A percentile compares a stretch with the other conserved stretches of the same genome.
Conservation (phyloP, 1,140 invertebrate genomes). For the Panulirus ornatus region DNA sequence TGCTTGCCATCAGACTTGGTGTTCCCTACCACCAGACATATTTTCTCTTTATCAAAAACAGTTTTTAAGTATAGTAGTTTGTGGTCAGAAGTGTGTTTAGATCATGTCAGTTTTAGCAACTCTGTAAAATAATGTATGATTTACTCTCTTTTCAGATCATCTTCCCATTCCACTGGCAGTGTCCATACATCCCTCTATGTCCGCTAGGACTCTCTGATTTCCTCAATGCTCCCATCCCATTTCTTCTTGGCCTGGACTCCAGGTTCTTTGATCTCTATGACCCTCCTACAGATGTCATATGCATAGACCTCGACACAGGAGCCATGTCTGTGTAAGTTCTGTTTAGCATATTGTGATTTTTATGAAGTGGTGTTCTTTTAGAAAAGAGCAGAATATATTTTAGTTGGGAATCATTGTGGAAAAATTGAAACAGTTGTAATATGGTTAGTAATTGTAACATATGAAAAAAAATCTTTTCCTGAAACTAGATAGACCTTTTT, state of each 20-base stretch:
- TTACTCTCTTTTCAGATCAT: conserved; percentile 83
- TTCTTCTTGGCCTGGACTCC: conserved; percentile 97
- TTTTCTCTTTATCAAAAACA: no score
- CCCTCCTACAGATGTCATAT: conserved; percentile 96
- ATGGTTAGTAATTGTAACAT: no score
- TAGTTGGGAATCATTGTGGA: no score
- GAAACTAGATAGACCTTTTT: no score
- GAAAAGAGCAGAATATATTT: background rate
- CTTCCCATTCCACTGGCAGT: conserved; percentile 99
- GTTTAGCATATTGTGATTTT: background rate
- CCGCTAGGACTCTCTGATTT: conserved; percentile 91
- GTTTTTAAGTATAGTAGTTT: no score
- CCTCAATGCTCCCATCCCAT: conserved; percentile 96
- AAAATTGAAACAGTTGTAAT: no score
- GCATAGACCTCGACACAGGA: conserved; percentile 98
- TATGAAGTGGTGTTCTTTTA: conserved; percentile 12
- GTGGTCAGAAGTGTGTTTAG: no score
- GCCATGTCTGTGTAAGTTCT: conserved; percentile 84
- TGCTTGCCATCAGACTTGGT: no score
- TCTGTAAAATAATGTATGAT: no score
- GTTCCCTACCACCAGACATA: no score
- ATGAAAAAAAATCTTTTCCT: no score
- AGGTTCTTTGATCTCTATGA: conserved; percentile 99
- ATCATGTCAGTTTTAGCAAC: no score
- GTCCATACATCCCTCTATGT: conserved; percentile 99